Base-by-base conservation (phyloP, 2,888 invertebrate genomes). In the Opisthograptis luteolata region DNA sequence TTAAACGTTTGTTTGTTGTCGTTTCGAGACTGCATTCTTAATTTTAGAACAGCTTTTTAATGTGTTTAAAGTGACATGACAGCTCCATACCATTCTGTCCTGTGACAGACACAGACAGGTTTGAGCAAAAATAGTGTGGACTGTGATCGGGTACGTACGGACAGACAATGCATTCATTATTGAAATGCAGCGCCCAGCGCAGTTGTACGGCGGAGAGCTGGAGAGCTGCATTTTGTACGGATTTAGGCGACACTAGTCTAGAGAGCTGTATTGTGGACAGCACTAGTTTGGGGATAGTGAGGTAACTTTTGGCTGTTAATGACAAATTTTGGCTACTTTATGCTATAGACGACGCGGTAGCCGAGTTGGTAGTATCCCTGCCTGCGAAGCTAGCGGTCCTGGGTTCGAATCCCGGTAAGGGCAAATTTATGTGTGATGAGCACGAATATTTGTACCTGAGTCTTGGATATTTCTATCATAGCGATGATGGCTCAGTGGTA, bases 81-180 rank as follows among this genome's bases (percentile, higher is more conserved):
- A 48, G 58, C 75, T 78, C 78, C 62, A 76, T 50, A 28, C 46
- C 41, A 52, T 57, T 61, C 60, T 67, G 67, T 70, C 62, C 68
- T 64, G 56, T 88, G 85, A 88, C 79, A 71, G 84, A 87, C 84
- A 71, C 73, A 66, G 84, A 82, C 88, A 88, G 89, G 88, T 87
- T 86, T 76, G 79, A 77, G 83, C 83, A 86, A 86, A 89, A 89
- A 88, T 88, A 89, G 87, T 86, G 78, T 66, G 69, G 73, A 68
- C 73, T 70, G 76, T 75, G 77, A 82, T 80, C 79, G 66, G 76
- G 64, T 70, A 76, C 73, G 70, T 66, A 79, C 76, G 68, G 73
- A 76, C 76, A 82, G 87, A 89, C 89, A 88, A 88, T 87, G 82
- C 87, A 81, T 87, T 87, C 87, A 86, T 87, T 87, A 88, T 84